Conservation (phyloP, 2,888 invertebrate species). For the Griposia aprilina region DNA sequence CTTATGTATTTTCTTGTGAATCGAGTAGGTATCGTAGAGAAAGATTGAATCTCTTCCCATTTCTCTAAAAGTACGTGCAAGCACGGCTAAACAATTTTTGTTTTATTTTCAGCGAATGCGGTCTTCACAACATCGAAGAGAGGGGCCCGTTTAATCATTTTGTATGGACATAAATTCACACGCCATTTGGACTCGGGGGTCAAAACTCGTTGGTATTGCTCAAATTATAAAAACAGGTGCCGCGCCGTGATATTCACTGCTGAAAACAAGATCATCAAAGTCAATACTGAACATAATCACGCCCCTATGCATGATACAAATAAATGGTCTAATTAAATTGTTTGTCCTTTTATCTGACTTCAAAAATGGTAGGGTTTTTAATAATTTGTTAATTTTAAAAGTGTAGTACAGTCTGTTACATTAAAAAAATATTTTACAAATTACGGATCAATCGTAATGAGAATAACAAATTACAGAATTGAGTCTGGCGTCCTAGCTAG, state of each 20-base stretch:
- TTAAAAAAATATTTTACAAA: background rate
- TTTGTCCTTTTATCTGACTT: background rate
- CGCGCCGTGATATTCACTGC: conserved; percentile 38
- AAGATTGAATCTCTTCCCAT: background rate
- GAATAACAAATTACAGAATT: background rate
- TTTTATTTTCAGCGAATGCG: conserved; percentile 23
- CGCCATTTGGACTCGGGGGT: conserved; percentile 27
- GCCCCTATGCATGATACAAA: background rate
- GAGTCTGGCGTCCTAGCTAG: background rate
- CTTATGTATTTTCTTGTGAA: background rate
- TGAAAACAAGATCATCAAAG: conserved; percentile 11
- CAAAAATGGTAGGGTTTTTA: background rate
- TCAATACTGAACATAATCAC: conserved; percentile 36
- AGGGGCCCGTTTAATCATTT: conserved; percentile 14
- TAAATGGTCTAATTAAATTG: background rate
- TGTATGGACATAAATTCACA: conserved; percentile 32
- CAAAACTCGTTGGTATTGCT: conserved; percentile 49
- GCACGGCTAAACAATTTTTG: background rate
- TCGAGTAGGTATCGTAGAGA: background rate
- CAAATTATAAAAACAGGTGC: conserved; percentile 23
- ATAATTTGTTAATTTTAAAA: background rate
- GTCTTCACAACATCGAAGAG: conserved; percentile 34
- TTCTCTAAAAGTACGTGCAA: background rate
- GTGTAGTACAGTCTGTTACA: background rate
- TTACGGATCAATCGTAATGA: background rate